Conservation (phyloP, 2,888 invertebrate species). For the Drosophila tripunctata region DNA sequence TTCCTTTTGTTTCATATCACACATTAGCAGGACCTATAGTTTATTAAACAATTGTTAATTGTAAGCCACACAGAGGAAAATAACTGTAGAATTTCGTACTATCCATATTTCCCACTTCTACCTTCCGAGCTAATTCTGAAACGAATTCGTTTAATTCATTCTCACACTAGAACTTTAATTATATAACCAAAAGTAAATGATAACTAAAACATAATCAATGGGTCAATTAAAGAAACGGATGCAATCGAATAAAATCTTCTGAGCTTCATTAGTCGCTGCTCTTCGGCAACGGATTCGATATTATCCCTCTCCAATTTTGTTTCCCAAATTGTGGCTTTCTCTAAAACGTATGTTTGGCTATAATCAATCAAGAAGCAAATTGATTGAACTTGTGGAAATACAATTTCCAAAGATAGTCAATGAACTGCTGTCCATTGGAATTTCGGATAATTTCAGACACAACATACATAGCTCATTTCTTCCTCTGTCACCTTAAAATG, state of each 20-base stretch:
- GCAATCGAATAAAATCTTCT: constrained; percentile 10
- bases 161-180: constrained; percentile 18
- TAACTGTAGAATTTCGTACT: too few relatives aligned
- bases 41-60: neutral
- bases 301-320: neutral
- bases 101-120: too few relatives aligned
- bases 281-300: constrained; percentile 5
- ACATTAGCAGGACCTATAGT: neutral
- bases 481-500: constrained; percentile 46
- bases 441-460: neutral
- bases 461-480: constrained; percentile 4
- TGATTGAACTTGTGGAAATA: constrained; percentile 24
- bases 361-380: constrained; percentile 43
- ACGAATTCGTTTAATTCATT: neutral
- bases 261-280: constrained; percentile 22
- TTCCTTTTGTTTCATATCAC: neutral
- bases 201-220: constrained; percentile 23
- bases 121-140: too few relatives aligned
- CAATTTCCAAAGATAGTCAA: constrained; percentile 4
- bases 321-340: constrained; percentile 10
- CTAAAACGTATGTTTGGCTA: neutral
- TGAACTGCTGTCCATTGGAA: neutral
- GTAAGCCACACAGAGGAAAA: too few relatives aligned
- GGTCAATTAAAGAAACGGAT: constrained; percentile 17
- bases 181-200: neutral